These are phyloP conservation scores for Athalia circularis DNA, from an alignment of 2,888 invertebrate genomes.

Conservation along the genomic window DNA sequence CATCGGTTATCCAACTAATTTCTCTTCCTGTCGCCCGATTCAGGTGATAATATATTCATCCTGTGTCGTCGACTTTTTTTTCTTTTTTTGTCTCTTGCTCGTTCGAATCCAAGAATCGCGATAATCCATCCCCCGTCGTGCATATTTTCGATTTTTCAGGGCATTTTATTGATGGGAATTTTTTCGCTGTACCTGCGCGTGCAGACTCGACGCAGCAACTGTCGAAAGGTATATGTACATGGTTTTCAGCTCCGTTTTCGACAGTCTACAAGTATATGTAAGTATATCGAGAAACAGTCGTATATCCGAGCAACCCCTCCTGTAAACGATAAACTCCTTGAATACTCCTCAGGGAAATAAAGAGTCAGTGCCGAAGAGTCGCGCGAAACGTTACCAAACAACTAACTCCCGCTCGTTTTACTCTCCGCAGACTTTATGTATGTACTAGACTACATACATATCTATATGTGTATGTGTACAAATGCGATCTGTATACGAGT, in stretches of 20 bases:
- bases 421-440: not conserved
- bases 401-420: not conserved
- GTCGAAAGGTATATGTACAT: not conserved
- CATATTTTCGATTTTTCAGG: too few relatives aligned
- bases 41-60: not conserved
- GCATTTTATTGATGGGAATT: too few relatives aligned
- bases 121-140: conserved; percentile 13
- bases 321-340: conserved; percentile 63
- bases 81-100: not conserved
- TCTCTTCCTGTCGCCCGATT: too few relatives aligned
- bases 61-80: not conserved
- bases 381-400: not conserved
- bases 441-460: too few relatives aligned
- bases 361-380: conserved; percentile 58
- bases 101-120: not conserved
- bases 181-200: too few relatives aligned
- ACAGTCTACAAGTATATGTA: not conserved
- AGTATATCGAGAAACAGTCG: conserved; percentile 23
- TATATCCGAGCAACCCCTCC: conserved; percentile 17
- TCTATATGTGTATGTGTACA: too few relatives aligned
- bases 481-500: too few relatives aligned
- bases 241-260: not conserved
- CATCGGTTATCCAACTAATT: too few relatives aligned
- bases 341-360: conserved; percentile 69
- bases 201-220: too few relatives aligned